Evolutionary conservation across 2,113 vertebrate species (phyloP).

Genomic region (rat (Rattus norvegicus)): GRCr8 NC_086020.1:227700501-227701000

Average conservation of each 20-base stretch:
- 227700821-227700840: not conserved
- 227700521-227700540: not conserved
- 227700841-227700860: constrained; percentile 25
- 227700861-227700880: not conserved
- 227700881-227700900: not conserved
- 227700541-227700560: not conserved
- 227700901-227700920: not conserved
- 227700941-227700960: not conserved
- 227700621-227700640: not conserved
- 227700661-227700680: not conserved
- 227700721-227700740: not conserved
- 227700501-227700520: not conserved
- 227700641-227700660: not conserved
- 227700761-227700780: not conserved
- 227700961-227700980: too few relatives aligned
- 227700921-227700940: not conserved
- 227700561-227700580: not conserved
- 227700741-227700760: not conserved
- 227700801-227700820: not conserved
- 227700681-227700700: not conserved
- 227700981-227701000: too few relatives aligned
- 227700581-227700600: not conserved
- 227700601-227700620: not conserved
- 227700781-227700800: not conserved
- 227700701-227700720: not conserved